Base-by-base conservation (phyloP, 2,888 invertebrate species). In the Clivina fossor region DNA sequence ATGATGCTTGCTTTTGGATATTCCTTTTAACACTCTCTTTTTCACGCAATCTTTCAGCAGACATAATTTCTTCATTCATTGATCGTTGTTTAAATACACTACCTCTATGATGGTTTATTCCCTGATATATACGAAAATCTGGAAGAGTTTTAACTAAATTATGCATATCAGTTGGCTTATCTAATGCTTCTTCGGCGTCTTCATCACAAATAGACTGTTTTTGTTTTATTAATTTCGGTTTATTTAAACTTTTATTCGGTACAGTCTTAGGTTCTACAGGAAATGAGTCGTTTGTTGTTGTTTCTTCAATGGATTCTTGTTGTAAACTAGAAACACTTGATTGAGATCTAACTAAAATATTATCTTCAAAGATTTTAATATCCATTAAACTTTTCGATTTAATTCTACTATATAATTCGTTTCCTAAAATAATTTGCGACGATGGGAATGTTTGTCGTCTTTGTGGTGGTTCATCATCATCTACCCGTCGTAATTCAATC, bases 21-120 rank as follows among this genome's bases (percentile, higher is more conserved):
- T 91, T 88, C 67, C 85, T 86, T 56, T 89, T 79, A 15, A 93
- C 82, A 41, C 81, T 79, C 69, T 92, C 91, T 66, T 91, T 92
- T 70, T 93, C 93, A 58, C 86, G 76, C 65, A 92, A 73, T 51
- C 93, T 77, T 65, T 91, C 92, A n/a, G 85, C 85, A 2, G 90
- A 91, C 86, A 93, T 90, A 9, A 92, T 76, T 69, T 93, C 93
- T 70, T 93, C 93, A 68, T 93, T 93, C 58, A 93, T 79, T 1
- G 93, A 93, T 60, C 89, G 86, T 71, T 93, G 93, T 68, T 93
- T 90, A 60, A 84, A 78, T 4, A 87, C 84, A 20, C 81, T 82
- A 28, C 81, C 82, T 63, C 80, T 77, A 19, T 64, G 61, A 9
- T 76, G 74, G 38, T 75, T 74, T 61, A 73, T 61, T 55, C 73